These are phyloP conservation scores for Melanerpes aurifrons DNA, from an alignment of 2,113 vertebrate species.

Conservation along the genomic window DNA sequence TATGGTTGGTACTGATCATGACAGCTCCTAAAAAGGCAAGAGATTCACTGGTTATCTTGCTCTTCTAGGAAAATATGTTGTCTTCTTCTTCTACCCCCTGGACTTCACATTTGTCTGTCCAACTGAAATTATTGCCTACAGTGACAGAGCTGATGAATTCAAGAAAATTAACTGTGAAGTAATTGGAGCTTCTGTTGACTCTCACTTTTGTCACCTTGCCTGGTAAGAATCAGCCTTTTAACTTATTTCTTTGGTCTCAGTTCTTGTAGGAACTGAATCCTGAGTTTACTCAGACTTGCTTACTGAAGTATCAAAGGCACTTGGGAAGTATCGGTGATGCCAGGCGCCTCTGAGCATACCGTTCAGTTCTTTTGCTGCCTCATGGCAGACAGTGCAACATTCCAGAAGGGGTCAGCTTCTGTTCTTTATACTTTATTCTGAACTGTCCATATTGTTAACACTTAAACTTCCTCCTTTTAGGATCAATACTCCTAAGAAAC, in stretches of 20 bases:
- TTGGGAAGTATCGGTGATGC: background rate
- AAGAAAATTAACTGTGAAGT: constrained; percentile 93
- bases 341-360: background rate
- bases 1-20: background rate
- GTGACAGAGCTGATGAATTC: constrained; percentile 92
- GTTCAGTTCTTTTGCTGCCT: background rate
- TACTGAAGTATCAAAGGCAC: background rate
- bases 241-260: background rate
- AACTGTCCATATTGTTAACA: background rate
- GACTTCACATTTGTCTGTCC: constrained; percentile 99
- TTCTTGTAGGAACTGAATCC: background rate
- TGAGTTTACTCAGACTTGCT: background rate
- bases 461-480: constrained; percentile 64
- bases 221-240: constrained; percentile 80
- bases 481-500: constrained; percentile 91
- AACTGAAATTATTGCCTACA: constrained; percentile 97
- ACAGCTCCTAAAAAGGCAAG: background rate
- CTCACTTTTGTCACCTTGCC: constrained; percentile 96
- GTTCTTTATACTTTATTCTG: background rate
- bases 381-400: background rate
- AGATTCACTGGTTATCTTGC: background rate
- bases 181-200: constrained; percentile 95
- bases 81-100: constrained; percentile 97
- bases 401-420: background rate
- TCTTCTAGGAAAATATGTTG: constrained; percentile 89